Percentiles rank a stretch among this genome's conserved stretches.
phyloP scores from a whole-genome alignment of 2,113 vertebrate genomes.

The Indicator indicator region DNA sequence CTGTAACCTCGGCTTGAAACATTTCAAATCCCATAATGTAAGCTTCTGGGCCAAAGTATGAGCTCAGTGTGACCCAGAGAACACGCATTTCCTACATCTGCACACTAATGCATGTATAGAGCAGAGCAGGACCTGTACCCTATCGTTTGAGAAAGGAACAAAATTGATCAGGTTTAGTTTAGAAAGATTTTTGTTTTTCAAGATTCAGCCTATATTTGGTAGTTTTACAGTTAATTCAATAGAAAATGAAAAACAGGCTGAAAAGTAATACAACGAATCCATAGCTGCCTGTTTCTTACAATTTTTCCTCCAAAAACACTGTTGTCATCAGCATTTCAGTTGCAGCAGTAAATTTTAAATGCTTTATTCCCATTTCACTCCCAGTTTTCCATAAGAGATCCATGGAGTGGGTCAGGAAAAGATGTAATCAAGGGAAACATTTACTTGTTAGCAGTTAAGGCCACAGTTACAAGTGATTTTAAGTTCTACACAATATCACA shows the following conservation, averaged over 20 bases:
- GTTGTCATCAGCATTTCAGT: background rate
- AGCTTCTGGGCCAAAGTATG: background rate
- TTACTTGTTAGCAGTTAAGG: background rate
- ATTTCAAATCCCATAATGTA: background rate
- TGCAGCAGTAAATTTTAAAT: background rate
- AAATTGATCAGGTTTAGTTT: background rate
- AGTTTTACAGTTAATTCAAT: background rate
- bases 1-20: background rate
- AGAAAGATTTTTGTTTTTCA: background rate
- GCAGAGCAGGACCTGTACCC: background rate
- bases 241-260: background rate
- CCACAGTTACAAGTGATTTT: background rate
- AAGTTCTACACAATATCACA: background rate
- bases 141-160: background rate
- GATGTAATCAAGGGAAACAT: conserved; percentile 1
- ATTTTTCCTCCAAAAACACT: background rate
- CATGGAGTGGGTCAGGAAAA: background rate
- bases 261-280: background rate
- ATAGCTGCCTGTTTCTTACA: background rate
- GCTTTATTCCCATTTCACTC: background rate
- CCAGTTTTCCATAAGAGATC: background rate
- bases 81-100: background rate
- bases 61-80: background rate
- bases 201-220: background rate
- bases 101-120: background rate